Conservation (phyloP, 2,113 vertebrate species). For the Proterorhinus semilunaris region DNA sequence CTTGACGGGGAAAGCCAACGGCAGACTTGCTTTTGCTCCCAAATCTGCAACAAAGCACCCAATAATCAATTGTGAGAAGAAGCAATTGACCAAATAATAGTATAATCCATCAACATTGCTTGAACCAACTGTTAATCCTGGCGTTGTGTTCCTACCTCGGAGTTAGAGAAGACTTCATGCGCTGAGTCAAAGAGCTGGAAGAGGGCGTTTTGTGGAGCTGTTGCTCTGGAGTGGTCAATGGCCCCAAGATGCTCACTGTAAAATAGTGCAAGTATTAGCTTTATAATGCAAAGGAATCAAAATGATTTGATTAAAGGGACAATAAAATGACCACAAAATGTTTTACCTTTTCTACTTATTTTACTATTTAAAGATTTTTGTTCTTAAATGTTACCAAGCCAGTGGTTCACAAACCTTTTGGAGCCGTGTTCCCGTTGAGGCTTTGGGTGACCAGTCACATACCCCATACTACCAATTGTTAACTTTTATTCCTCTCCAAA, state of each 20-base stretch:
- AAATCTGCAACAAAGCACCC: slow-evolving; percentile 77
- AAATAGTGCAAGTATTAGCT: slow-evolving; percentile 26
- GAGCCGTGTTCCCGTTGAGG: too few species aligned
- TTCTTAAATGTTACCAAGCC: too few species aligned
- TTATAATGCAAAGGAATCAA: slow-evolving; percentile 21
- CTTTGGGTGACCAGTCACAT: too few species aligned
- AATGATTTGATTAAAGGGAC: too few species aligned
- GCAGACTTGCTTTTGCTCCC: slow-evolving; percentile 90
- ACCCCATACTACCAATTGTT: too few species aligned
- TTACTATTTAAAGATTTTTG: too few species aligned
- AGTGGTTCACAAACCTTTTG: too few species aligned
- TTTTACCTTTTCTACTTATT: too few species aligned
- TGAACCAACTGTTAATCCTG: not conserved
- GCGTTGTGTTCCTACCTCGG: slow-evolving; percentile 79
- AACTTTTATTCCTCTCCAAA: too few species aligned
- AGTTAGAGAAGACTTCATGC: slow-evolving; percentile 85
- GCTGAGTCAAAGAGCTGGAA: slow-evolving; percentile 90
- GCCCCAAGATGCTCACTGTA: slow-evolving; percentile 91
- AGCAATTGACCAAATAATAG: not conserved
- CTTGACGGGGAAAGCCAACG: slow-evolving; percentile 78
- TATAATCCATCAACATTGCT: not conserved
- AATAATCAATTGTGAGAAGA: slow-evolving; percentile 6
- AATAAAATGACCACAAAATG: too few species aligned
- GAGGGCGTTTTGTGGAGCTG: slow-evolving; percentile 91
- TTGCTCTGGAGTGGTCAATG: slow-evolving; percentile 92